phyloP scores from a whole-genome alignment of 2,888 invertebrate genomes.

The Rotaria sp. region DNA sequence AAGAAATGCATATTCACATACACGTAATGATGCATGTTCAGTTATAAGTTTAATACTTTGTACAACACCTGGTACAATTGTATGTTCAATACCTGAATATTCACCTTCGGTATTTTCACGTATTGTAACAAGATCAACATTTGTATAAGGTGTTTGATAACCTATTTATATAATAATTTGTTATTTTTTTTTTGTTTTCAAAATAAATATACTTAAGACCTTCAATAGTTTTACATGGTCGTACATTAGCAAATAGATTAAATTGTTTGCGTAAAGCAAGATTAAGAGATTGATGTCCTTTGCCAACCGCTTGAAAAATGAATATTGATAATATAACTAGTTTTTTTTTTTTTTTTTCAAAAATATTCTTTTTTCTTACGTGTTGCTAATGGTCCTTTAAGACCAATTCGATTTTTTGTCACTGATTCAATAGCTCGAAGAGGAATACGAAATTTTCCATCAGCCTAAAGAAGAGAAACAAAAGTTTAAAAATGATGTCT shows the following conservation, averaged over 20 bases:
- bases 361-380: constrained; percentile 53
- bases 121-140: constrained; percentile 95
- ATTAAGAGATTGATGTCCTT: constrained; percentile 95
- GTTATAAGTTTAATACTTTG: constrained; percentile 99
- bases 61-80: constrained; percentile 95
- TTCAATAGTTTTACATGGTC: constrained; percentile 89
- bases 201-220: constrained; percentile 51
- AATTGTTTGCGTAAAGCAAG: constrained; percentile 87
- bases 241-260: constrained; percentile 89
- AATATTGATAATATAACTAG: too few species aligned
- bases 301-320: constrained; percentile 67
- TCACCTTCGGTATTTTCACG: constrained; percentile 99
- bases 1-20: constrained; percentile 94
- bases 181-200: not conserved
- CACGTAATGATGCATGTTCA: constrained; percentile 84
- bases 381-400: constrained; percentile 96
- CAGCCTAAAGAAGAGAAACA: constrained; percentile 57
- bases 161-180: constrained; percentile 56
- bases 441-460: constrained; percentile 93
- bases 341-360: not conserved
- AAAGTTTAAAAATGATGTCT: too few species aligned
- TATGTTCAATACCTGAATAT: constrained; percentile 98
- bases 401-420: constrained; percentile 85
- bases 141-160: constrained; percentile 88
- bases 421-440: constrained; percentile 93